phyloP scores from a whole-genome alignment of 2,888 invertebrate genomes.

The Cinara cedri region DNA sequence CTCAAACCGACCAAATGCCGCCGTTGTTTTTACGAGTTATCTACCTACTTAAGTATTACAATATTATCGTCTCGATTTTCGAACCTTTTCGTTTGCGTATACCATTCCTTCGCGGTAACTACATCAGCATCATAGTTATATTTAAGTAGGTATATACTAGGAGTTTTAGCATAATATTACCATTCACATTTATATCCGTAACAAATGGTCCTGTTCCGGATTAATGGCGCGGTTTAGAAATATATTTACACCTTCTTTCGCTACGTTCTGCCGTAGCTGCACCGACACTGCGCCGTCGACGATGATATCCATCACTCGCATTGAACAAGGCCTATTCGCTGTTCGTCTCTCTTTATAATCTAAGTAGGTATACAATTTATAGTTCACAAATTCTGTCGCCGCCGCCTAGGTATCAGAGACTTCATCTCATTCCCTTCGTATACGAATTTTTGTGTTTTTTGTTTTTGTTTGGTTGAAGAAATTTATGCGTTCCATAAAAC shows the following conservation, averaged over 20 bases:
- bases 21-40: too few relatives aligned
- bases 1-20: too few relatives aligned
- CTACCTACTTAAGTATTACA: too few relatives aligned
- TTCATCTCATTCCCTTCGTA: conserved; percentile 39
- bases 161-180: not conserved
- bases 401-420: conserved; percentile 19
- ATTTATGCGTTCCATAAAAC: conserved; percentile 48
- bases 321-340: not conserved
- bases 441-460: not conserved
- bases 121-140: too few relatives aligned
- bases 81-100: not conserved
- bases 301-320: conserved; percentile 38
- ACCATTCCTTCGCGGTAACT: not conserved
- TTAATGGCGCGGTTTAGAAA: conserved; percentile 25
- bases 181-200: not conserved
- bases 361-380: conserved; percentile 40
- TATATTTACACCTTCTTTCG: conserved; percentile 21
- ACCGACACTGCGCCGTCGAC: not conserved
- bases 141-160: not conserved
- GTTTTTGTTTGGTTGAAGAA: not conserved
- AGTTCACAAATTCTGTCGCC: conserved; percentile 50
- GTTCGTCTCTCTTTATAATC: conserved; percentile 20
- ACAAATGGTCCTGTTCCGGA: conserved; percentile 29
- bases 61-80: too few relatives aligned
- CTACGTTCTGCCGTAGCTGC: too few relatives aligned